Evolutionary conservation across 2,888 invertebrate species (phyloP), one percentile per base, ranked within the genome.

Genomic region (Eurytoma californica): DNA sequence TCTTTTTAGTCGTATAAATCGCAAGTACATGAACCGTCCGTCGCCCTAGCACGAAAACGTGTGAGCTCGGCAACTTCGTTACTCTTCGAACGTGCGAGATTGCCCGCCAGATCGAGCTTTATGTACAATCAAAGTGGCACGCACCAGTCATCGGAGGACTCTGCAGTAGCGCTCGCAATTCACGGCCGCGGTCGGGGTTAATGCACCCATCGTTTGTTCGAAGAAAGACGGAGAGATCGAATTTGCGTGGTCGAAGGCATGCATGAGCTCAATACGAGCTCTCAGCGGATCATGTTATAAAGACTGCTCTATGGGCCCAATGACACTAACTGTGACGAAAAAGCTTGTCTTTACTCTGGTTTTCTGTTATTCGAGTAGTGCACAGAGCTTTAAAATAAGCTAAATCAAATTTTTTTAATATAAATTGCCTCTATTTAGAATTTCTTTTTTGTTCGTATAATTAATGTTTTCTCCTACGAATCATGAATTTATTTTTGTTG

Each of bases 271-370:
- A 39, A 3, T 39, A 4, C 30, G 63, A 39, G 58, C 20, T 47
- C 53, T 87, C 88, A 88, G 89, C 89, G 89, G 89, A 89, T 90
- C 89, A 89, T 89, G 89, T 90, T 90, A 57, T 55, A 89, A 89
- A 88, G 87, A 88, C 87, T 88, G 87, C 85, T 90, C 89, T 90
- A 89, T 86, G 88, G 86, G 3, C 83, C 83, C 83, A 83, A 85
- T 16, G 9, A 7, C 86, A 89, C 89, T 90, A 90, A 89, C 89
- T 89, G 89, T 84, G 87, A 87, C 85, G 86, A 3, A 9, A 57
- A n/a, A 24, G n/a, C 20, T 53, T 24, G 53, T 20, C n/a, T 66
- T 4, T 30, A 13, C n/a, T 60, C 51, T 49, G 66, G 57, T 13
- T 53, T 30, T 30, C 14, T 55, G 60, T 68, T 68, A 30, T 73